phyloP scores from a whole-genome alignment of 2,797 vertebrate species.

The Menidia menidia region DNA sequence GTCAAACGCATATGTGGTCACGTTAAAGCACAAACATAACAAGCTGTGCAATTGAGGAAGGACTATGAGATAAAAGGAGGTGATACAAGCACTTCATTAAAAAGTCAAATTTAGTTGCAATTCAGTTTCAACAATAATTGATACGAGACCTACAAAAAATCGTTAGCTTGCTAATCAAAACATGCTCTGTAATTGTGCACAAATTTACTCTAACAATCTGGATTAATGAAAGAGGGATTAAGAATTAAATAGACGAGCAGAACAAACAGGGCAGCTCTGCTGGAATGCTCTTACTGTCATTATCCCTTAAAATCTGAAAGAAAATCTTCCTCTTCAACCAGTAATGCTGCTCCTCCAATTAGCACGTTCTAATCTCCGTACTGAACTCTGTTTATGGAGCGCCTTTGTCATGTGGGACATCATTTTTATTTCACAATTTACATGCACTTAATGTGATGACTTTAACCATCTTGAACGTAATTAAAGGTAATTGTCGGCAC shows the following conservation, averaged over 20 bases:
- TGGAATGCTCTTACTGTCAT: slow-evolving; percentile 15
- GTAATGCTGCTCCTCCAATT: slow-evolving; percentile 34
- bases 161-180: slow-evolving; percentile 26
- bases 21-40: slow-evolving; percentile 2
- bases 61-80: neutral
- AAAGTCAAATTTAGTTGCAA: neutral
- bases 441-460: slow-evolving; percentile 71
- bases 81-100: neutral
- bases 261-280: slow-evolving; percentile 37
- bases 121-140: neutral
- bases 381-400: slow-evolving; percentile 35
- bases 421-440: slow-evolving; percentile 68
- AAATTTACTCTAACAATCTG: slow-evolving; percentile 18
- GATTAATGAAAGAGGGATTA: slow-evolving; percentile 39
- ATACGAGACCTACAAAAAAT: slow-evolving; percentile 6
- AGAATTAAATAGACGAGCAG: slow-evolving; percentile 17
- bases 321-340: slow-evolving; percentile 27
- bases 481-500: slow-evolving; percentile 69
- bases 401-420: slow-evolving; percentile 56
- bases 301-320: slow-evolving; percentile 20
- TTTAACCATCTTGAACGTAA: slow-evolving; percentile 68
- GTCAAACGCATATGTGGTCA: slow-evolving; percentile 3
- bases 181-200: slow-evolving; percentile 9
- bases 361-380: slow-evolving; percentile 45
- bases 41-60: neutral